Percentiles rank a stretch among this genome's conserved stretches.
Conservation (phyloP, 2,888 invertebrate genomes). For the Cenopis cana region DNA sequence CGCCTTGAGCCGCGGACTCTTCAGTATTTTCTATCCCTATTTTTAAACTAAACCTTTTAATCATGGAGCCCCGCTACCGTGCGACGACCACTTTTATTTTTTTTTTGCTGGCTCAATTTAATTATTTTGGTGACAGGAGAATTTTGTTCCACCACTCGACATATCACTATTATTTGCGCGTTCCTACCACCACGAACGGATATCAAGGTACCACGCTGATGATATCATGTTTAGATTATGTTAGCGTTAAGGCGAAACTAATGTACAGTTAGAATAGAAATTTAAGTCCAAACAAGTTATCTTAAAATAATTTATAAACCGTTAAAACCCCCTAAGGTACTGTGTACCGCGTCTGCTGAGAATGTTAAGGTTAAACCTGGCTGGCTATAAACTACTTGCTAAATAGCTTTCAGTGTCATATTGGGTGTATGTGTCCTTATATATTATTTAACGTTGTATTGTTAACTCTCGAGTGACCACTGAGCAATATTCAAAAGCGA, state of each 20-base stretch:
- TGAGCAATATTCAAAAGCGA: conserved; percentile 63
- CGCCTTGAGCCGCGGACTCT: conserved; percentile 67
- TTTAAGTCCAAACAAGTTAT: conserved; percentile 84
- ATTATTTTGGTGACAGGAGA: conserved; percentile 74
- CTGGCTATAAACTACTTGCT: conserved; percentile 70
- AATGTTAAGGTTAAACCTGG: conserved; percentile 76
- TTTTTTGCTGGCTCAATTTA: conserved; percentile 63
- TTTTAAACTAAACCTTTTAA: conserved; percentile 63
- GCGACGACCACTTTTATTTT: conserved; percentile 74
- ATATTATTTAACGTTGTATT: conserved; percentile 57
- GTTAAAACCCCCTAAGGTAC: conserved; percentile 76
- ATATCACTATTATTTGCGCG: conserved; percentile 80
- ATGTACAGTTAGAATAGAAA: conserved; percentile 86
- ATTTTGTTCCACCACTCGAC: conserved; percentile 68
- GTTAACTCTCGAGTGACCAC: conserved; percentile 63
- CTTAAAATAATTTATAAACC: conserved; percentile 80
- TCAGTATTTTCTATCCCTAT: conserved; percentile 57
- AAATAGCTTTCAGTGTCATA: conserved; percentile 77
- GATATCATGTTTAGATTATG: conserved; percentile 85
- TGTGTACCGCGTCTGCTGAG: conserved; percentile 74
- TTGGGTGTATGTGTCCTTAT: conserved; percentile 72
- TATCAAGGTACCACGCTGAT: conserved; percentile 66
- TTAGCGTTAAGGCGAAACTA: conserved; percentile 86
- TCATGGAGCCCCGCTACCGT: conserved; percentile 74
- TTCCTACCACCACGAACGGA: conserved; percentile 66